Evolutionary conservation across 2,888 invertebrate species (phyloP).

Genomic region (Latrodectus hesperus): DNA sequence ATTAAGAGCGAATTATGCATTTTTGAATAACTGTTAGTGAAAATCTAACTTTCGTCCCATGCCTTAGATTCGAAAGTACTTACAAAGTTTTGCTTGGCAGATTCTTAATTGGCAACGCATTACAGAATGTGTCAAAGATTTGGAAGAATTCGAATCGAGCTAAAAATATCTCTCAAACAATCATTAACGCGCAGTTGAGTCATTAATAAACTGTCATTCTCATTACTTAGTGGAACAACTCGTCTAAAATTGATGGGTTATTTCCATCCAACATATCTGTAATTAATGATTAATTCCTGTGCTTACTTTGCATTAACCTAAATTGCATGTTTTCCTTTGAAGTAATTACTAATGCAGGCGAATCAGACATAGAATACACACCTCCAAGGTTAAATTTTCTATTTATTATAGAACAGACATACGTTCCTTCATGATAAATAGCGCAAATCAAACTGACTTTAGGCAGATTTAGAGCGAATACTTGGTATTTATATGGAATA

Average conservation of each 20-base stretch:
- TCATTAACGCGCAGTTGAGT: slow-evolving; percentile 38
- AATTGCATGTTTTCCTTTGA: slow-evolving; percentile 36
- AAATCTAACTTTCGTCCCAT: no score
- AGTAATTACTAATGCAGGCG: slow-evolving; percentile 27
- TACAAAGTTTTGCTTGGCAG: no score
- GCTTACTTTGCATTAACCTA: slow-evolving; percentile 47
- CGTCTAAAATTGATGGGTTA: slow-evolving; percentile 53
- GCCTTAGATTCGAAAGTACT: no score
- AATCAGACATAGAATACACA: slow-evolving; percentile 13
- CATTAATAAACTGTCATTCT: slow-evolving; percentile 60
- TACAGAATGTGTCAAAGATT: no score
- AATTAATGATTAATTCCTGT: slow-evolving; percentile 50
- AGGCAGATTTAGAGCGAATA: no score
- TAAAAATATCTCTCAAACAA: slow-evolving; percentile 18
- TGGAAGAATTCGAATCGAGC: no score
- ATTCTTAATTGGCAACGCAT: no score
- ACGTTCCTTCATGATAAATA: no score
- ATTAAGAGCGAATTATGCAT: no score
- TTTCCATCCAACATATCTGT: slow-evolving; percentile 38
- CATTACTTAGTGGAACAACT: slow-evolving; percentile 45
- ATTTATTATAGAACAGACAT: background rate
- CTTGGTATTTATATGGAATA: no score
- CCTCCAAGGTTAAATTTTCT: background rate
- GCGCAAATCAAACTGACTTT: no score
- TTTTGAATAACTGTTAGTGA: no score